Evolutionary conservation across 2,888 invertebrate genomes (phyloP), one percentile per base, ranked within the genome.

Genomic region (Hartigia nigra): DNA sequence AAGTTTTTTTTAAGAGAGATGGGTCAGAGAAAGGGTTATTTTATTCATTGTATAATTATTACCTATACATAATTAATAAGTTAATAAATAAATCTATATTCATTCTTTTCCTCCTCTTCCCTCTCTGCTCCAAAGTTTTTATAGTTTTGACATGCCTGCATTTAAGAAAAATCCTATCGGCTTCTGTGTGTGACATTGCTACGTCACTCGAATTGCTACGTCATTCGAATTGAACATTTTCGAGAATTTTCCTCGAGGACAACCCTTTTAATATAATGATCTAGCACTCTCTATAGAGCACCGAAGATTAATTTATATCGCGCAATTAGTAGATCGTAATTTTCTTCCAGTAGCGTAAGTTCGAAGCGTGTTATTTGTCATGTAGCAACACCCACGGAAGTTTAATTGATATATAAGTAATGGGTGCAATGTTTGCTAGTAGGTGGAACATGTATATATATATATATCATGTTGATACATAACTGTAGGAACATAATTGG

Each of bases 361-460:
- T 55, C 55, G 23, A 72, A 31, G 31, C 34, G 72, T 72, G 32
- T 72, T 32, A 23, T 72, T 72, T 72, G 72, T 72, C 72, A 72
- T 72, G 72, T 34, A 72, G 72, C 72, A 12, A 72, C 72, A 72
- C 72, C 72, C 34, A 72, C 72, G 72, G 14, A 32, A 31, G 72
- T 34, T 31, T 72, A 72, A 72, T 72, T 72, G 72, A 72, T 34
- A 34, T 31, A 32, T 72, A 72, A 72, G 31, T 72, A 31, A 72
- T 72, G 72, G 72, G 72, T 34, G 12, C 14, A 32, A 32, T 32
- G 31, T 55, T 55, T 55, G 23, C 55, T 55, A 9, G 55, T 55
- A 55, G 55, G 55, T 55, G 23, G 23, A 5, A 2, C 23, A 55
- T 55, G 23, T 14, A 55, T 55, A 55, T 55, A 55, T 55, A 9